These are phyloP conservation scores for Xestia xanthographa DNA, from an alignment of 2,888 invertebrate species.

Conservation along the genomic window DNA sequence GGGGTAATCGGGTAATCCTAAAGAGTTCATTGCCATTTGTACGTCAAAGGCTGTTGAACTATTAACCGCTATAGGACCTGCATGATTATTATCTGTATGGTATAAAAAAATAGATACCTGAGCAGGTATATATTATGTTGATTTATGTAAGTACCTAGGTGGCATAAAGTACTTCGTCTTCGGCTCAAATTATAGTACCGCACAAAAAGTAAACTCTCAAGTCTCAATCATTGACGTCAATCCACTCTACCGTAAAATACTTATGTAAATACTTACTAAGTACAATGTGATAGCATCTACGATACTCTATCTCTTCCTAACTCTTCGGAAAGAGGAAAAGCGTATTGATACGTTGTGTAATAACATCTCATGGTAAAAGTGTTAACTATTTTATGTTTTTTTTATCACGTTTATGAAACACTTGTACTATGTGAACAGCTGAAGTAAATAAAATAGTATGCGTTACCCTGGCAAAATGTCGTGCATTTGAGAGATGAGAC, in stretches of 20 bases:
- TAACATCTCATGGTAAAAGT: neutral
- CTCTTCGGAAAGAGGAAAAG: neutral
- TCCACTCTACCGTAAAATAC: conserved; percentile 24
- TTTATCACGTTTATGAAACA: neutral
- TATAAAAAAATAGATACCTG: neutral
- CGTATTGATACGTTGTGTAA: neutral
- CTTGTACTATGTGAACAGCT: neutral
- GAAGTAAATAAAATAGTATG: neutral
- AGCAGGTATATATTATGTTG: neutral
- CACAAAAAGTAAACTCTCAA: conserved; percentile 36
- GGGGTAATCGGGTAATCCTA: conserved; percentile 4
- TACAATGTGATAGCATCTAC: neutral
- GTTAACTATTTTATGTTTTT: neutral
- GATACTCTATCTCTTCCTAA: neutral
- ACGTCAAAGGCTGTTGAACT: conserved; percentile 34
- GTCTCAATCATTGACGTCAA: conserved; percentile 54
- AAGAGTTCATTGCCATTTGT: conserved; percentile 38
- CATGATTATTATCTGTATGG: neutral
- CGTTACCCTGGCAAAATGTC: too few species aligned
- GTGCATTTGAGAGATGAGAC: too few species aligned
- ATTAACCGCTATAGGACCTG: conserved; percentile 8
- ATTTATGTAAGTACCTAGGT: conserved; percentile 2
- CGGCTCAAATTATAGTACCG: conserved; percentile 16
- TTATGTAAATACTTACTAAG: neutral
- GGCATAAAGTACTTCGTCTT: conserved; percentile 14